A percentile compares a stretch with the other conserved stretches of the same genome.
phyloP scores from a whole-genome alignment of 1,140 invertebrate species.

The Steinernema feltiae region DNA sequence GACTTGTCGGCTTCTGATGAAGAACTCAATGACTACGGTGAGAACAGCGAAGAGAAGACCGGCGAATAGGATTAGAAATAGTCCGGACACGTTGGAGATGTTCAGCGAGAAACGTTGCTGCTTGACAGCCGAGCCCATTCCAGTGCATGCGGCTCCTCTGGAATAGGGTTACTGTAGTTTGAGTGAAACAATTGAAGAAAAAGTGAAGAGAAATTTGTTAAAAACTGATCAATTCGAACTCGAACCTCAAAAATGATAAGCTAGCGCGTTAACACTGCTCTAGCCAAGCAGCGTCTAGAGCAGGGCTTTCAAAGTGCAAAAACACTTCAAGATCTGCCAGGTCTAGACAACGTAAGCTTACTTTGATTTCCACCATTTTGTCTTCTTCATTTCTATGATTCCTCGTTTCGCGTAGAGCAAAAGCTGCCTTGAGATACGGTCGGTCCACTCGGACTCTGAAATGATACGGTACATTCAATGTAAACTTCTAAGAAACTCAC shows the following conservation, averaged over 20 bases:
- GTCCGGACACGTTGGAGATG: constrained; percentile 54
- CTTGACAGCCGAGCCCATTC: constrained; percentile 54
- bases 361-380: constrained; percentile 58
- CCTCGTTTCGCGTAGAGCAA: constrained; percentile 55
- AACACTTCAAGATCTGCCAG: not conserved
- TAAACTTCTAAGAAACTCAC: constrained; percentile 19
- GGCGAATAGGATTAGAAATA: constrained; percentile 51
- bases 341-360: too few relatives aligned
- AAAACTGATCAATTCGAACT: too few relatives aligned
- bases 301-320: not conserved
- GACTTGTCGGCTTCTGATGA: not conserved
- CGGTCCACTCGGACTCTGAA: constrained; percentile 55
- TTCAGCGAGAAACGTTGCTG: constrained; percentile 54
- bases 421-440: constrained; percentile 54
- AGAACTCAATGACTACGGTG: constrained; percentile 18
- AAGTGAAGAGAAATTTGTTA: too few relatives aligned
- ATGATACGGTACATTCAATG: constrained; percentile 9
- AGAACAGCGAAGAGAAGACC: constrained; percentile 38
- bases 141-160: constrained; percentile 53
- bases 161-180: too few relatives aligned
- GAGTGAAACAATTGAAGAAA: too few relatives aligned
- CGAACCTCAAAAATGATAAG: too few relatives aligned
- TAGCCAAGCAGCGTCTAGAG: too few relatives aligned
- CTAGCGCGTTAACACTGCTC: too few relatives aligned
- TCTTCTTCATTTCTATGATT: constrained; percentile 58